Evolutionary conservation across 53 echinoderm and acorn worm species (phyloP).

Genomic region (Arbacia lixula): DNA sequence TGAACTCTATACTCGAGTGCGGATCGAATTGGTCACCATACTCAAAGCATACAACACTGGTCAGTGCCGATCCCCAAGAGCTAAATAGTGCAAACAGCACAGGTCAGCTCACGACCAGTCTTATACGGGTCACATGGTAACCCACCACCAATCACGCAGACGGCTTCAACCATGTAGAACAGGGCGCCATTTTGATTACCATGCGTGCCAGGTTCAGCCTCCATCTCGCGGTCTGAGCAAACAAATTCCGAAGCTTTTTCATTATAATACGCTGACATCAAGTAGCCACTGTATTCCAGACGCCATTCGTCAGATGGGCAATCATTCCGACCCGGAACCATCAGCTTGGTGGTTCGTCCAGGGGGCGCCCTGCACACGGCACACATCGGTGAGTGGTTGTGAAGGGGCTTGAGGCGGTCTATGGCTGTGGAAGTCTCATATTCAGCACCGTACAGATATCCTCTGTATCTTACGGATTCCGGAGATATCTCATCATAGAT

Average conservation of each 20-base stretch:
- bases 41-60: no score
- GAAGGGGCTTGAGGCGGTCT: no score
- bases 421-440: no score
- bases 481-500: no score
- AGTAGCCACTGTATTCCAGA: slow-evolving; percentile 57
- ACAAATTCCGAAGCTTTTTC: slow-evolving; percentile 33
- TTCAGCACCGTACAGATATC: no score
- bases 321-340: slow-evolving; percentile 62
- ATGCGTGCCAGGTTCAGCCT: slow-evolving; percentile 24
- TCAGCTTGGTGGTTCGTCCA: background rate
- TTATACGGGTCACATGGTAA: slow-evolving; percentile 62
- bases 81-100: slow-evolving; percentile 59
- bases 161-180: slow-evolving; percentile 51
- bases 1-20: no score
- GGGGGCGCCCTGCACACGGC: slow-evolving; percentile 45
- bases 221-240: slow-evolving; percentile 51
- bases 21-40: no score
- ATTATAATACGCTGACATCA: slow-evolving; percentile 31
- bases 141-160: slow-evolving; percentile 51
- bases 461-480: no score
- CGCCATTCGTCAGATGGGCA: slow-evolving; percentile 61
- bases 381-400: no score
- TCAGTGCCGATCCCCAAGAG: no score
- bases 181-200: slow-evolving; percentile 30
- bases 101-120: slow-evolving; percentile 64